A percentile compares a stretch with the other conserved stretches of the same genome.
These are phyloP conservation scores for Varanus komodoensis DNA, from an alignment of 2,113 vertebrate genomes.

Conservation along the genomic window DNA sequence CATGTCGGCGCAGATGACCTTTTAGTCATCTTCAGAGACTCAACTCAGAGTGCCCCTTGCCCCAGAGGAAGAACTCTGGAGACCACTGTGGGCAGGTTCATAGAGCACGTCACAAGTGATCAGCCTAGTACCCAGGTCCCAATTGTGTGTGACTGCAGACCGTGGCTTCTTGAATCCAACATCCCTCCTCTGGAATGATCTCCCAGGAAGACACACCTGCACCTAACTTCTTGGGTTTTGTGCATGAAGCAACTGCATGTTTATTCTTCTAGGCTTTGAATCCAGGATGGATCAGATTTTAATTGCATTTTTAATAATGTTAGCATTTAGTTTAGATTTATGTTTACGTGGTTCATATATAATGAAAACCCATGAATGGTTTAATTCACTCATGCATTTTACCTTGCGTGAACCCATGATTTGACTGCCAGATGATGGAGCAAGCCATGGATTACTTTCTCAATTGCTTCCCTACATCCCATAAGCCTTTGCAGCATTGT, in stretches of 20 bases:
- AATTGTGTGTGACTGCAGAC: background rate
- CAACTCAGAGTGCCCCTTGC: background rate
- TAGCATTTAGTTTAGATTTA: background rate
- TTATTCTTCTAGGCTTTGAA: background rate
- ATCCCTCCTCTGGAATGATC: background rate
- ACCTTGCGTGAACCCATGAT: too few relatives aligned
- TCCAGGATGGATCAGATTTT: background rate
- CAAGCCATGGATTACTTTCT: too few relatives aligned
- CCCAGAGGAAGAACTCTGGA: background rate
- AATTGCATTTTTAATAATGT: background rate
- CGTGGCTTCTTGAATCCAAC: background rate
- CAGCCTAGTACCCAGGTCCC: background rate
- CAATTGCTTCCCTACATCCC: too few relatives aligned
- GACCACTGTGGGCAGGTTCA: background rate
- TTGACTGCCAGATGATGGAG: too few relatives aligned
- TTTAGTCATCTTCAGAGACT: background rate
- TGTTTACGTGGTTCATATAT: too few relatives aligned
- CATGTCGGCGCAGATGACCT: too few relatives aligned
- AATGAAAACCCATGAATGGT: too few relatives aligned
- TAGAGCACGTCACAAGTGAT: background rate
- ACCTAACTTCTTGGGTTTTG: background rate
- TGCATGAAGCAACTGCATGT: background rate
- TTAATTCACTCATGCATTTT: too few relatives aligned
- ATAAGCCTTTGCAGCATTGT: too few relatives aligned
- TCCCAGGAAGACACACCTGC: background rate